These are phyloP conservation scores for Drosophila saltans DNA, from an alignment of 1,140 invertebrate genomes.

Conservation along the genomic window DNA sequence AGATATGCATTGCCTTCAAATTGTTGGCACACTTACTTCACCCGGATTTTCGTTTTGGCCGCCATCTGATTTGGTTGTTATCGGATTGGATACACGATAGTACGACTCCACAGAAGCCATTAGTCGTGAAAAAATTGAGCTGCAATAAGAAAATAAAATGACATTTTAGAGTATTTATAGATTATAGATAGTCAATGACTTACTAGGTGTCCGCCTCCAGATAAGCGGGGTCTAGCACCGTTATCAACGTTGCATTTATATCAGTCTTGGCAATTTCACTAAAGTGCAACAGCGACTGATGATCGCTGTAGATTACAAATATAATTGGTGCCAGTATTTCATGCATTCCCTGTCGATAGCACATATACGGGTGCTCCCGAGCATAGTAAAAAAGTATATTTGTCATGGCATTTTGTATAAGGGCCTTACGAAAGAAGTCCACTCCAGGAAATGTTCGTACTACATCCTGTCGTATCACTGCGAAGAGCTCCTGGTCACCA, in stretches of 20 bases:
- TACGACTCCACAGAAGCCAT: slow-evolving; percentile 90
- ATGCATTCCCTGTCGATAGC: slow-evolving; percentile 94
- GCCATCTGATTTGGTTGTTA: slow-evolving; percentile 75
- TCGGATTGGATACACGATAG: slow-evolving; percentile 86
- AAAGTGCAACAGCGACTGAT: slow-evolving; percentile 86
- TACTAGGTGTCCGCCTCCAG: slow-evolving; percentile 91
- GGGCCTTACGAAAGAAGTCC: slow-evolving; percentile 88
- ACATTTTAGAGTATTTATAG: neutral
- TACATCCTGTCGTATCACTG: slow-evolving; percentile 91
- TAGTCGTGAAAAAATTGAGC: slow-evolving; percentile 88
- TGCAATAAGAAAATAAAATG: slow-evolving; percentile 61
- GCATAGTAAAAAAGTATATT: slow-evolving; percentile 88
- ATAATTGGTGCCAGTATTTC: slow-evolving; percentile 91
- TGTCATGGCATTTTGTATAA: slow-evolving; percentile 88
- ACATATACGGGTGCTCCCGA: slow-evolving; percentile 88
- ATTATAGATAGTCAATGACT: slow-evolving; percentile 74
- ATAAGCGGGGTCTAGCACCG: slow-evolving; percentile 86
- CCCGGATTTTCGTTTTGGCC: slow-evolving; percentile 69
- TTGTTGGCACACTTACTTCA: slow-evolving; percentile 38
- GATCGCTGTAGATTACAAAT: slow-evolving; percentile 89
- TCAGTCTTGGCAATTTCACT: slow-evolving; percentile 73
- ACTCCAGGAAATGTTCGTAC: slow-evolving; percentile 91
- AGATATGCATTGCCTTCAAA: too few relatives aligned
- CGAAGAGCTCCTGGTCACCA: slow-evolving; percentile 89
- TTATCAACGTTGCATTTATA: slow-evolving; percentile 84